phyloP scores from a whole-genome alignment of 1,140 invertebrate species.

The Megathymus violae region DNA sequence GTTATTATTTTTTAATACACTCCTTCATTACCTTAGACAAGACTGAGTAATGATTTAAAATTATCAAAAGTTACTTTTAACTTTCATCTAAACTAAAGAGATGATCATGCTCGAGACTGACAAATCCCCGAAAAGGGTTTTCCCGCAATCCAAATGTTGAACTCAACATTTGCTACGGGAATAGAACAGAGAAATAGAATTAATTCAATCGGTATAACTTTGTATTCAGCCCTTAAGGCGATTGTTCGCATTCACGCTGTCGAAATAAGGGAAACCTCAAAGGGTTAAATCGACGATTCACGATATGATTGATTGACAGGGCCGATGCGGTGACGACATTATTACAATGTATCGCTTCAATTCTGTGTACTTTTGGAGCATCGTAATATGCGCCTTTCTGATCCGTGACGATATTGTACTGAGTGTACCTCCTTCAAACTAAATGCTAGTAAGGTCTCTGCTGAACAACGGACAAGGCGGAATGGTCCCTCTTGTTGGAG shows the following conservation, averaged over 20 bases:
- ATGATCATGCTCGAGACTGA: slow-evolving; percentile 46
- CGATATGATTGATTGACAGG: slow-evolving; percentile 62
- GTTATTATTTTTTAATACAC: no score
- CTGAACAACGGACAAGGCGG: no score
- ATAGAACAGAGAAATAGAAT: slow-evolving; percentile 75
- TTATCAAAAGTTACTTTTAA: slow-evolving; percentile 7
- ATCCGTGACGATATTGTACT: neutral
- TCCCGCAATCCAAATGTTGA: slow-evolving; percentile 58
- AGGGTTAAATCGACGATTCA: slow-evolving; percentile 62
- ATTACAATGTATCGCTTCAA: slow-evolving; percentile 16
- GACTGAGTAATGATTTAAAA: no score
- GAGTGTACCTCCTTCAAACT: no score
- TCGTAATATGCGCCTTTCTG: neutral
- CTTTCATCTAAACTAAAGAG: slow-evolving; percentile 9
- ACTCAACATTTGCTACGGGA: slow-evolving; percentile 66
- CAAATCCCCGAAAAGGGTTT: slow-evolving; percentile 50
- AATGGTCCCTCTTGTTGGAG: no score
- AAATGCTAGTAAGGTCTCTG: no score
- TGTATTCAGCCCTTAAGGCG: slow-evolving; percentile 67
- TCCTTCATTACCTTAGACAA: no score
- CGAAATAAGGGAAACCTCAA: slow-evolving; percentile 68
- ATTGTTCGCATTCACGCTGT: slow-evolving; percentile 69
- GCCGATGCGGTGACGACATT: slow-evolving; percentile 28
- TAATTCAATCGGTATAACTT: slow-evolving; percentile 78
- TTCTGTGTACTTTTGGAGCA: neutral